phyloP scores from a whole-genome alignment of 64 coral and sea anemone genomes.

The Actinia tenebrosa region DNA sequence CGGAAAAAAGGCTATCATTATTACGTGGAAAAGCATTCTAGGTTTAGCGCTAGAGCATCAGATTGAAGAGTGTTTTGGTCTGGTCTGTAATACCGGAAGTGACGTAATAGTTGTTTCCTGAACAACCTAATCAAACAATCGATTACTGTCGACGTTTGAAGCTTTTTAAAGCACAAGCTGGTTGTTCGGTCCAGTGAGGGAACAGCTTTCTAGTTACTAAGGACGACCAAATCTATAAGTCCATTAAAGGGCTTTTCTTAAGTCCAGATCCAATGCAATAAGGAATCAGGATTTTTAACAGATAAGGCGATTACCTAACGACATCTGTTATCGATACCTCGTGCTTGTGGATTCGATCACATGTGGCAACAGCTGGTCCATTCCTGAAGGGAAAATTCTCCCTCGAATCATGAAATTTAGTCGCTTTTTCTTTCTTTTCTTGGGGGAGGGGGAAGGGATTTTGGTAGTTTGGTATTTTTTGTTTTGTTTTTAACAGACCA shows the following conservation, averaged over 20 bases:
- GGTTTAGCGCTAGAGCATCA: background rate
- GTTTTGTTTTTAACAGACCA: background rate
- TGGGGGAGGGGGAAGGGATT: too few species aligned
- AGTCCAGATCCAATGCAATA: background rate
- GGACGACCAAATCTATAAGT: background rate
- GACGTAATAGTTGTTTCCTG: conserved; percentile 1
- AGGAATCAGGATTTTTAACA: background rate
- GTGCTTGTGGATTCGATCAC: background rate
- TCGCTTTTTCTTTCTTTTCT: background rate
- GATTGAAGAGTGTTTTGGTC: background rate
- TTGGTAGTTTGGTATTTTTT: background rate
- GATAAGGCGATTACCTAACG: background rate
- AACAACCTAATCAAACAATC: background rate
- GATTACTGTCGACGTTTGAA: background rate
- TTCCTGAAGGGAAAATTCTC: background rate
- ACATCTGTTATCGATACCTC: background rate
- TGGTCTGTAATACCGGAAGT: background rate
- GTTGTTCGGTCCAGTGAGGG: background rate
- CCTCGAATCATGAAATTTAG: background rate
- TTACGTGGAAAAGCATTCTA: background rate
- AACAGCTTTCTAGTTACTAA: background rate
- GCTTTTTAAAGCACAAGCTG: background rate
- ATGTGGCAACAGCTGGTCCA: background rate
- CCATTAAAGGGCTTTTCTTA: background rate
- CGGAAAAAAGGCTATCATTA: too few species aligned